Evolutionary conservation across 2,888 invertebrate species (phyloP), one percentile per base, ranked within the genome.

Genomic region (Alsophila aescularia): DNA sequence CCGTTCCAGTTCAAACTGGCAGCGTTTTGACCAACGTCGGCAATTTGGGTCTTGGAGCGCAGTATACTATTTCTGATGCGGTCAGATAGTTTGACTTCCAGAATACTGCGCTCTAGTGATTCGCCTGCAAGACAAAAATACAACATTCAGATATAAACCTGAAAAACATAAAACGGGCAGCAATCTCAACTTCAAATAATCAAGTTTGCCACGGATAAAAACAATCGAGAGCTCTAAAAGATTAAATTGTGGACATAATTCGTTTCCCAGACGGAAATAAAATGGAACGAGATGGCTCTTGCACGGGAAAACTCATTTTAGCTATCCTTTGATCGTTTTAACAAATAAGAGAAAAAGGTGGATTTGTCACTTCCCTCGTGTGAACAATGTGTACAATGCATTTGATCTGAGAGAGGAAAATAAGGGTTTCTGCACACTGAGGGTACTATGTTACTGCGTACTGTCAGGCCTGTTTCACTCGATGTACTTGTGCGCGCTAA

Each of bases 191-290:
- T 52, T 44, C 37, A 53, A 51, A 55, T 60, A 66, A 66, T 66
- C 60, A 61, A 60, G 53, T 64, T 68, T 54, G 24, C 43, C 52
- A 48, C 60, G 52, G 54, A 60, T 63, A 60, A 65, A 66, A 68
- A 71, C 68, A 69, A 69, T 70, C 68, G 60, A 57, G 60, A 70
- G 64, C 66, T 64, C 66, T 72, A 66, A 68, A 70, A 74, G 72
- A 78, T 76, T 73, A 77, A 75, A 77, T 68, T 70, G 71, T 66
- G 69, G 66, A 73, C 67, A 73, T 73, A 75, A 77, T 77, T 70
- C 66, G 67, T 72, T 72, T 59, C 32, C 47, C 39, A 61, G 64
- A 63, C 62, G 53, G 50, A 64, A 69, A 72, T 72, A 66, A 69
- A 73, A 70, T 53, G 57, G 59, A 67, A 70, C 64, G 67, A 60